Evolutionary conservation across 2,888 invertebrate genomes (phyloP).

Genomic region (Serripes groenlandicus): DNA sequence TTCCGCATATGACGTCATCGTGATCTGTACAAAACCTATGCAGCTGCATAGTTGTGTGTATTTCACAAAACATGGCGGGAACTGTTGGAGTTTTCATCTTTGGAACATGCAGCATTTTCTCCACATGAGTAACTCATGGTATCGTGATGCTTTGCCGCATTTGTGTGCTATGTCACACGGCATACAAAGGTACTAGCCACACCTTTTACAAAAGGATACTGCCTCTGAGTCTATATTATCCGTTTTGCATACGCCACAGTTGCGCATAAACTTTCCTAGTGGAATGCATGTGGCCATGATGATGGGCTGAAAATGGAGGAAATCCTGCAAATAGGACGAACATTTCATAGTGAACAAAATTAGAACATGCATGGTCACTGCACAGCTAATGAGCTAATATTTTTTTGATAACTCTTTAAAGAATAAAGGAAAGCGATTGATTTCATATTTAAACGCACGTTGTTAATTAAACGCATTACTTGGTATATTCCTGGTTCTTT

Average conservation of each 20-base stretch:
- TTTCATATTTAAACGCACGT: no score
- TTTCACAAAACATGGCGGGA: neutral
- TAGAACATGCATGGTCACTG: no score
- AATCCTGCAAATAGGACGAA: no score
- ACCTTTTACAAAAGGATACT: neutral
- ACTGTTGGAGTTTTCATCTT: neutral
- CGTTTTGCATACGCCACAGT: neutral
- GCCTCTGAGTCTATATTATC: neutral
- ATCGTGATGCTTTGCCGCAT: neutral
- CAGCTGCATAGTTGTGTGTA: neutral
- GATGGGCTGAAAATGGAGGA: no score
- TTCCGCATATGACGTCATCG: conserved; percentile 13
- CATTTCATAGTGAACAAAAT: no score
- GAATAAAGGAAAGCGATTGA: no score
- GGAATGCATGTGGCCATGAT: no score
- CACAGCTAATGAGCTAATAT: no score
- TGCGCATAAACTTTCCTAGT: neutral
- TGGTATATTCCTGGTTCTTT: no score
- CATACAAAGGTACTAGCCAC: neutral
- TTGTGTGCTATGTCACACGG: neutral
- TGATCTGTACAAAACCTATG: neutral
- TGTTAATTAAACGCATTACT: no score
- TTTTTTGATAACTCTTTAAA: no score
- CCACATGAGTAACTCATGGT: conserved; percentile 9
- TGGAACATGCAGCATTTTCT: neutral